Evolutionary conservation across 2,797 vertebrate genomes (phyloP).

Genomic region (Euthynnus affinis): DNA sequence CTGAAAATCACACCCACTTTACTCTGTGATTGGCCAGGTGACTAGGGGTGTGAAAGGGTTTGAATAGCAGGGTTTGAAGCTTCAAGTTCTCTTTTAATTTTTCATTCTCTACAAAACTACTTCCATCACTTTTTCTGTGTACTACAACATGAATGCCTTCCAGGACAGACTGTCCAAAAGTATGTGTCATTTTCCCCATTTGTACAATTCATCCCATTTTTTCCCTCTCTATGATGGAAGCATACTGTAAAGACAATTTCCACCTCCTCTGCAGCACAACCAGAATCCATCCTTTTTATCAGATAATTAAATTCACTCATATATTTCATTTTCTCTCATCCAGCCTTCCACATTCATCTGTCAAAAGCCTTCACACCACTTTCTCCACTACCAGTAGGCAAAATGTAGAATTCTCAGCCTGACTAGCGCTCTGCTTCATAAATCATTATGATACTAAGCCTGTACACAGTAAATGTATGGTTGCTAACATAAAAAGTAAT

Average conservation of each 20-base stretch:
- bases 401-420: neutral
- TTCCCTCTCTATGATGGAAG: too few relatives aligned
- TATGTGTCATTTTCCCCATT: neutral
- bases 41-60: too few relatives aligned
- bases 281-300: neutral
- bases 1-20: neutral
- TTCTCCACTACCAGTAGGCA: neutral
- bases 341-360: neutral
- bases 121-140: neutral
- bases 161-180: neutral
- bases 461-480: neutral
- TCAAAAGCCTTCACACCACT: neutral
- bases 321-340: neutral
- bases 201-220: too few relatives aligned
- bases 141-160: neutral
- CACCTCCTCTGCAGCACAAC: neutral
- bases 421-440: neutral
- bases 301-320: neutral
- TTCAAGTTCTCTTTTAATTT: too few relatives aligned
- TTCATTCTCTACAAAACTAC: too few relatives aligned
- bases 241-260: too few relatives aligned
- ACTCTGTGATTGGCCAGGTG: neutral
- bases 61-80: too few relatives aligned
- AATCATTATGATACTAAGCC: neutral
- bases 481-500: neutral